Evolutionary conservation across 2,797 vertebrate species (phyloP).

Genomic region (Phataginus tricuspis): DNA sequence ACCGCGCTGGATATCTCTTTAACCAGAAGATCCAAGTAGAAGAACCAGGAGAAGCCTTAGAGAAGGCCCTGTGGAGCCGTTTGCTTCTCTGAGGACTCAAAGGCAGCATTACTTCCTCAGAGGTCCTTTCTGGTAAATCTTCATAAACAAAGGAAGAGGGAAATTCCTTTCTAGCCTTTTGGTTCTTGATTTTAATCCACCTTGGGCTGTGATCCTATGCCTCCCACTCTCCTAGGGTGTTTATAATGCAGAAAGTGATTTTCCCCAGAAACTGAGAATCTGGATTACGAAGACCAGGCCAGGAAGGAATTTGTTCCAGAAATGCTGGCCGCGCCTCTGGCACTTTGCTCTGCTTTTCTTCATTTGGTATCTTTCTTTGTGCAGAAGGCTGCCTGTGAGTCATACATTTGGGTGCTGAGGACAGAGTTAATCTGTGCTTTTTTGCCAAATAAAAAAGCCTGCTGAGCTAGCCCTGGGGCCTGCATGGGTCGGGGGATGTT

Average conservation of each 20-base stretch:
- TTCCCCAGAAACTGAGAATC: background rate
- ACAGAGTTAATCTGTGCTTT: constrained; percentile 8
- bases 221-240: background rate
- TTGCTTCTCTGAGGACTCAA: background rate
- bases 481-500: background rate
- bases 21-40: background rate
- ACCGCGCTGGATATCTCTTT: background rate
- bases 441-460: background rate
- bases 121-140: background rate
- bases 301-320: constrained; percentile 10
- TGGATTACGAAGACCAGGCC: background rate
- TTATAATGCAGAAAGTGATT: background rate
- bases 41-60: background rate
- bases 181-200: background rate
- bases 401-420: constrained; percentile 46
- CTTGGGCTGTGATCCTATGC: background rate
- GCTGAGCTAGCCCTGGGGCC: background rate
- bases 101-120: background rate
- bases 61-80: background rate
- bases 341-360: background rate
- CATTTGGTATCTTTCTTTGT: background rate
- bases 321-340: background rate
- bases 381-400: background rate
- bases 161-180: background rate
- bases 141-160: background rate